These are phyloP conservation scores for Drosophila subobscura DNA, from an alignment of 1,140 invertebrate species.

Conservation along the genomic window DNA sequence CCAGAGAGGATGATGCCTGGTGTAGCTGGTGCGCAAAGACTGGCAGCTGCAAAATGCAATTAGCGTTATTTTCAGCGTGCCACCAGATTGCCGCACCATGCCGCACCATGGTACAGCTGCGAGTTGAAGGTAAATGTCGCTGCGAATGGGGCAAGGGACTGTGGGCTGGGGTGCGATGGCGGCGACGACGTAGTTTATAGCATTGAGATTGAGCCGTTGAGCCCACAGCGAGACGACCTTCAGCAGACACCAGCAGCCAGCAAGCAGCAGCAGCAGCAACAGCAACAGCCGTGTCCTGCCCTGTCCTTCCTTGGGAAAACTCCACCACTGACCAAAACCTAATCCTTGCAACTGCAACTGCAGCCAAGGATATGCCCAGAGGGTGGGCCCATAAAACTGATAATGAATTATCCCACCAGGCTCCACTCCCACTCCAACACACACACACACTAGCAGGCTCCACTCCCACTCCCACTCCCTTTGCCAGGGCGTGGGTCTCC, in stretches of 20 bases:
- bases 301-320: slow-evolving; percentile 3
- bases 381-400: slow-evolving; percentile 66
- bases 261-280: slow-evolving; percentile 25
- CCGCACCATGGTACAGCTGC: not conserved
- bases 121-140: slow-evolving; percentile 65
- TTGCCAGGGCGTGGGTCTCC: not conserved
- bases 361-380: not conserved
- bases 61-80: slow-evolving; percentile 73
- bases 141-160: slow-evolving; percentile 19
- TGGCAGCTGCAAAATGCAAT: slow-evolving; percentile 68
- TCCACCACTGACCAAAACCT: slow-evolving; percentile 39
- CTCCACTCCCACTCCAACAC: not conserved
- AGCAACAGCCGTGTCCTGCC: not conserved
- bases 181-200: slow-evolving; percentile 74
- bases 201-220: slow-evolving; percentile 70
- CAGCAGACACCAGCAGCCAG: slow-evolving; percentile 16
- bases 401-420: slow-evolving; percentile 75
- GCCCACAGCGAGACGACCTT: slow-evolving; percentile 48
- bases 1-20: too few species aligned
- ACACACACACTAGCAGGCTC: not conserved
- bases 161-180: not conserved
- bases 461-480: not conserved
- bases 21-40: not conserved
- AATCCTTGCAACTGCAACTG: slow-evolving; percentile 18
- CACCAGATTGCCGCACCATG: slow-evolving; percentile 49